Percentiles rank a stretch among this genome's conserved stretches.
Evolutionary conservation across 1,140 invertebrate species (phyloP).

Genomic region (Cryptotermes secundus): DNA sequence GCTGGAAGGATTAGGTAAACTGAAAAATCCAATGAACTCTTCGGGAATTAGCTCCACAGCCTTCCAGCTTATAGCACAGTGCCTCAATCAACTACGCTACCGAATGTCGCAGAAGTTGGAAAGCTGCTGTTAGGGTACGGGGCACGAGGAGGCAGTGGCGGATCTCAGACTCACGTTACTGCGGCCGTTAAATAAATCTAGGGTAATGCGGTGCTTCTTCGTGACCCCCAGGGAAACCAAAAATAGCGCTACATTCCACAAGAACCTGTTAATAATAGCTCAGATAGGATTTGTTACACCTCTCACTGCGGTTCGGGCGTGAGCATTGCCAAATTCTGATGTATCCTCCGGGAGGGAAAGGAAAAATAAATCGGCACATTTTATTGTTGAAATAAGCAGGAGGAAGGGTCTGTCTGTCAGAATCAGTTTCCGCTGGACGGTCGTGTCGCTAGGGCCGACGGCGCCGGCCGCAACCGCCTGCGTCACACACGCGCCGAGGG

Average conservation of each 20-base stretch:
- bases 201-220: background rate
- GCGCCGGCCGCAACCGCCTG: background rate
- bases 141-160: too few relatives aligned
- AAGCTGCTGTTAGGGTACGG: too few relatives aligned
- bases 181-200: background rate
- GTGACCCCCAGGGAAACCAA: constrained; percentile 2
- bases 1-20: too few relatives aligned
- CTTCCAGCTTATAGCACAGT: too few relatives aligned
- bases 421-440: background rate
- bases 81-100: too few relatives aligned
- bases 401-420: background rate
- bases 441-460: background rate
- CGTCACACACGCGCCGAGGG: background rate
- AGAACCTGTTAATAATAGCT: background rate
- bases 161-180: background rate
- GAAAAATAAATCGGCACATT: background rate
- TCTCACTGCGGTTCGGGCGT: background rate
- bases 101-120: too few relatives aligned
- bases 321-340: background rate
- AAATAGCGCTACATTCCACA: background rate
- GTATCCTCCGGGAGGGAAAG: background rate
- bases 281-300: background rate
- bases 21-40: too few relatives aligned
- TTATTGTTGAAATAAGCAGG: background rate
- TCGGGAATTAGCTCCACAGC: too few relatives aligned